Base-by-base conservation (phyloP, 2,797 vertebrate species). In the Channallabes apus region DNA sequence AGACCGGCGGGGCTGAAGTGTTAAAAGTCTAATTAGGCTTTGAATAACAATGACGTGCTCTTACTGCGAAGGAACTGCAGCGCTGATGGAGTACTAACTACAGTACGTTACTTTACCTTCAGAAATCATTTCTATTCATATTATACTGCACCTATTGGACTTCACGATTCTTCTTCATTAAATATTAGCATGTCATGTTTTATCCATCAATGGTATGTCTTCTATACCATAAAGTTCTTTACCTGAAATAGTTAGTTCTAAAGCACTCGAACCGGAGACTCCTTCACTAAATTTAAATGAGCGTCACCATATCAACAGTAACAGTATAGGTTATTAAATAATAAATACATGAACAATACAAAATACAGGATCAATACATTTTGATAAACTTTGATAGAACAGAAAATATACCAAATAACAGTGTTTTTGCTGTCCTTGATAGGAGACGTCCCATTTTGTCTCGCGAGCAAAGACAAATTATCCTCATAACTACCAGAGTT, bases 21-120 rank as follows among this genome's bases (percentile, higher is more conserved):
- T 69, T 86, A 73, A 80, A 81, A 81, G 71, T 82, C 71, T 68
- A 77, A 86, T 86, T 77, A 77, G 29, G 22, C 46, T 64, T 20
- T 18, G 79, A 58, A 38, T 76, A 68, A 67, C 8, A 68, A 58
- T 38, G 54, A 17, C 17, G 6, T 18, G 35, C 51, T 69, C 58
- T 54, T 38, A 73, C 56, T 54, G 68, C 46, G 32, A 35, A 29
- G 27, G 22, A 32, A 58, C 32, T 1, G 54, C 22, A 1, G 27
- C 5, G 4, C 54, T 24, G 54, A 14, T 1, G 20, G 29, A 59
- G 29, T 24, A 46, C 11, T 51, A 12, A 51, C 46, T 51, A 51
- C 38, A 41, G 38, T 41, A 6, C 11, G 46, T 0, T 51, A 11
- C 46, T 12, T 51, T 51, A 51, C 46, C 2, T 51, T 51, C 46